Evolutionary conservation across 2,888 invertebrate genomes (phyloP), one percentile per base, ranked within the genome.

Genomic region (Antheraea assamensis): DNA sequence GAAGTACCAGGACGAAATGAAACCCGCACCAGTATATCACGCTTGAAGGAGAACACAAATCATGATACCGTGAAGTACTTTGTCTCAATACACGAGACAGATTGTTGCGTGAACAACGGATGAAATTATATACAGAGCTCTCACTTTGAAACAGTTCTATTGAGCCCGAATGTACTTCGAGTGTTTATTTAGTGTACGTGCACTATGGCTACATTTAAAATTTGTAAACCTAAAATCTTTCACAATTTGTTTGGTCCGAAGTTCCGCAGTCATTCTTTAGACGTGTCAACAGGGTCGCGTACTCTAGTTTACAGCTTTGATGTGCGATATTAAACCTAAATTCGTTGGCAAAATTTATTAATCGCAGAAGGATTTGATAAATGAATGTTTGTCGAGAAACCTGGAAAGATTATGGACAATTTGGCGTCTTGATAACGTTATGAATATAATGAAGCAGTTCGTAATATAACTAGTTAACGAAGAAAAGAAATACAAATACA

Each of bases 31-130:
- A 70, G 24, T 71, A 42, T 61, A 58, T 27, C 49, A 66, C 24
- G 61, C 27, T 47, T 42, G 21, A 64, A 49, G 71, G 42, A 30
- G 47, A 49, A 66, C 55, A 75, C 75, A 76, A 74, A 77, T 77
- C 76, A 75, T 74, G 73, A 77, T 77, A 73, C 72, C 70, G 70
- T 71, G 70, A 61, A 61, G 76, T 74, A 73, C 70, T 77, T 77
- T 77, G 74, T 77, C 75, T 76, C 76, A 73, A 77, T 77, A 74
- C 72, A 55, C n/a, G 64, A 49, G 72, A 58, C 74, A 52, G 73
- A 42, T 19, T 49, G 55, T 24, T n/a, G 21, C 68, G 35, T 19
- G 61, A 64, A 30, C 42, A 24, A 24, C 64, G 2, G 61, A n/a
- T 27, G 31, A 35, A 68, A 35, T 68, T 68, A 35, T 58, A n/a